Base-by-base conservation (phyloP, 2,113 vertebrate genomes). In the Microtus pennsylvanicus region DNA sequence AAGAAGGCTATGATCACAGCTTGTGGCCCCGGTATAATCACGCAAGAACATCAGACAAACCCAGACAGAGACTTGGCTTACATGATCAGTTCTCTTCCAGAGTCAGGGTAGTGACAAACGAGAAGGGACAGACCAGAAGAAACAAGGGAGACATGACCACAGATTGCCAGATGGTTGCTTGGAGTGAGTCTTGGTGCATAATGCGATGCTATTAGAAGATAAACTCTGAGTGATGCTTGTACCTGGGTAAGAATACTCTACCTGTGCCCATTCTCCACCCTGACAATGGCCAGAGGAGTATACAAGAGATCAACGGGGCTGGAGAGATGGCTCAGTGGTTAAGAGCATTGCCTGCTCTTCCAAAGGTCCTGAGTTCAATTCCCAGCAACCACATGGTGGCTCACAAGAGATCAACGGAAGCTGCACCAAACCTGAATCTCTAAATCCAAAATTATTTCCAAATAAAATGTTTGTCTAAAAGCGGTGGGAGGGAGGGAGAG, bases 401-500 rank as follows among this genome's bases (percentile, higher is more conserved):
- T n/a, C n/a, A 10, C 2, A 33, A 38, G 61, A 89, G 26, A 77
- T 5, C n/a, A 58, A 65, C 21, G 28, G 75, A 94, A 87, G 55
- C 17, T 65, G 4, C n/a, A 74, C 35, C 5, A 24, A 70, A 26
- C 17, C 67, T 16, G 22, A 50, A n/a, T 38, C 21, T 55, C 50
- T 61, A 19, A 30, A 35, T 22, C 17, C 21, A 76, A 94, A 90
- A 89, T 70, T 17, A 77, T 61, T 72, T 82, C 65, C 77, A 75
- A 92, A 89, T 78, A 75, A 90, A 93, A 38, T 1, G 1, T n/a
- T 74, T 83, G n/a, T 74, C 76, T 89, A 22, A 82, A 75, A 75
- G 30, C 35, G 76, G 14, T 16, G 2, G 14, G 30, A 13, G 67
- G 11, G 30, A 12, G 2, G 26, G 65, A 33, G 67, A 13, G 28